Evolutionary conservation across 2,797 vertebrate genomes (phyloP), one percentile per base, ranked within the genome.

Genomic region (Cottoperca gobio): DNA sequence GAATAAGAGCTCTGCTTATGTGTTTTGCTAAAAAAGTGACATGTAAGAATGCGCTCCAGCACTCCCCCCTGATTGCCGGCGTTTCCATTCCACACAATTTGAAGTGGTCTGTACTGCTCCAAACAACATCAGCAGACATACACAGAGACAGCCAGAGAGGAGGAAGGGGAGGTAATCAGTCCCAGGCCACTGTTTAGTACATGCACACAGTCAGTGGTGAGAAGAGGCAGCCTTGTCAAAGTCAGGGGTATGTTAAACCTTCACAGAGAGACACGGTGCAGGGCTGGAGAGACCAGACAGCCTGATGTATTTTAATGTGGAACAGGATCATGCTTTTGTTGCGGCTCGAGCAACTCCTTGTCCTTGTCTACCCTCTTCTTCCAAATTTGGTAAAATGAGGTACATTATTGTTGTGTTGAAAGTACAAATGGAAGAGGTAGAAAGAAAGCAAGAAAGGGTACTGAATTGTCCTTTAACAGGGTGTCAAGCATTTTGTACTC

Each of bases 1-100:
- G 89, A 91, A 90, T 77, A 79, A 84, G 86, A 86, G 81, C 83
- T 82, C 71, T 28, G 76, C 82, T 73, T 86, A 73, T 80, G 82
- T 87, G 89, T 94, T 94, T 93, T 90, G 83, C 81, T 89, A 4
- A 4, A 49, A 84, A 90, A 91, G 86, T 91, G 88, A 93, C 93
- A 93, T 74, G 86, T 82, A 91, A 91, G 92, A 93, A 93, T 92
- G 85, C n/a, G 37, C 80, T 26, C 53, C 86, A 81, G 72, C 78
- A 52, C 87, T 88, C 79, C 84, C 84, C 85, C 68, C 64, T 58
- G 84, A 85, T 84, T 60, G 55, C 63, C 67, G 45, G 48, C 72
- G 52, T 90, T 91, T 91, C 84, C 83, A 76, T 83, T 91, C 87
- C 86, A 87, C 88, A 58, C 66, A 52, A 86, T 90, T 83, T 88